These are phyloP conservation scores for Athetis lepigone DNA, from an alignment of 2,888 invertebrate genomes.

Conservation along the genomic window DNA sequence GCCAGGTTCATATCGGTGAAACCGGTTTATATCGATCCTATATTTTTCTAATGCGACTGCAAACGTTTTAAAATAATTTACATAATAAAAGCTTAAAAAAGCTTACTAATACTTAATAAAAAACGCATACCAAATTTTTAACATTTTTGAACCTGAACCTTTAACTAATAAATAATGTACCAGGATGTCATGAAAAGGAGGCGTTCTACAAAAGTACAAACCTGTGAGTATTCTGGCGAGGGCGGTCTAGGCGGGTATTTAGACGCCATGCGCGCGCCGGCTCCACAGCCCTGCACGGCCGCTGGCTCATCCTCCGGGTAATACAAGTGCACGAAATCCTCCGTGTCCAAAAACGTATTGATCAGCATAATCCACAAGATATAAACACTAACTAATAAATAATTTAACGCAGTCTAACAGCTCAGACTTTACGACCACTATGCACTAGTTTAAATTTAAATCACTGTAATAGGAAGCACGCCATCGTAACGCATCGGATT, in stretches of 20 bases:
- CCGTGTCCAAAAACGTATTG: conserved; percentile 89
- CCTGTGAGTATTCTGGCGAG: conserved; percentile 86
- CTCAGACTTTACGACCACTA: conserved; percentile 83
- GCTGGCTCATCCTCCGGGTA: conserved; percentile 88
- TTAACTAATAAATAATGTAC: conserved; percentile 15
- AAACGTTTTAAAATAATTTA: too few relatives aligned
- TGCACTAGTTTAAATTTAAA: conserved; percentile 75
- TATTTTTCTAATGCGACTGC: too few relatives aligned
- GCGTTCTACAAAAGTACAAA: conserved; percentile 59
- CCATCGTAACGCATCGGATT: conserved; percentile 77
- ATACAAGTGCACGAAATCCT: conserved; percentile 89
- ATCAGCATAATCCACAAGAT: conserved; percentile 87
- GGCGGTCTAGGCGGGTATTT: conserved; percentile 85
- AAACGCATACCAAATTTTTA: too few relatives aligned
- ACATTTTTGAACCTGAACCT: too few relatives aligned
- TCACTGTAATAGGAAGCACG: conserved; percentile 83
- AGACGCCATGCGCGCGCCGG: conserved; percentile 86
- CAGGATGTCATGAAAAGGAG: conserved; percentile 25
- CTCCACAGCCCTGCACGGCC: conserved; percentile 84
- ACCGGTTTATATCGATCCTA: too few relatives aligned
- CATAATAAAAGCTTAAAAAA: too few relatives aligned
- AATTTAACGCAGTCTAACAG: conserved; percentile 82
- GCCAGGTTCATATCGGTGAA: too few relatives aligned
- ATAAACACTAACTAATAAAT: conserved; percentile 83
- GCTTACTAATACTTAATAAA: too few relatives aligned